Evolutionary conservation across 2,797 vertebrate species (phyloP).

Genomic region (Oophaga sylvatica): DNA sequence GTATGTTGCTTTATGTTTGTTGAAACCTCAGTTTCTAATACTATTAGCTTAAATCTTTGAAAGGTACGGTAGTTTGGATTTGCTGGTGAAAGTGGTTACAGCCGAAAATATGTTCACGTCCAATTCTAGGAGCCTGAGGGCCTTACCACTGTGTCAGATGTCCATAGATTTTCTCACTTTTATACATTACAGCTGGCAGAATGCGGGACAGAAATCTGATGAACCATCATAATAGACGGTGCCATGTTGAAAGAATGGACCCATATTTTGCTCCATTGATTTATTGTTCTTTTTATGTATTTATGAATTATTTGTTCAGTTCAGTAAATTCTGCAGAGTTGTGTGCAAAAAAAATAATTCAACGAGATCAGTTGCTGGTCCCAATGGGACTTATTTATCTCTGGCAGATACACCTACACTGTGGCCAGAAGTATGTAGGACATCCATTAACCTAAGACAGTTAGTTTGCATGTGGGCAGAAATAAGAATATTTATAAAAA

Average conservation of each 20-base stretch:
- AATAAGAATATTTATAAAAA: background rate
- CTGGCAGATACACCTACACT: background rate
- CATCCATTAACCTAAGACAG: slow-evolving; percentile 31
- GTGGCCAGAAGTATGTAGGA: background rate
- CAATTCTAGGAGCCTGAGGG: background rate
- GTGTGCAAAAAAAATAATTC: background rate
- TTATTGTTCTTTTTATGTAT: slow-evolving; percentile 21
- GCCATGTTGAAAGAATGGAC: background rate
- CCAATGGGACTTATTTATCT: slow-evolving; percentile 21
- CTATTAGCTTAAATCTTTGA: background rate
- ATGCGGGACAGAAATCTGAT: background rate
- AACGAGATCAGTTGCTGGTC: background rate
- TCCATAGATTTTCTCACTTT: background rate
- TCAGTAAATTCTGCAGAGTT: background rate
- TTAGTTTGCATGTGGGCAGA: background rate
- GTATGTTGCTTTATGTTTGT: too few species aligned
- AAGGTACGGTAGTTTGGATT: background rate
- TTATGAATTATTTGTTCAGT: slow-evolving; percentile 5
- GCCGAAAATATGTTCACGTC: too few species aligned
- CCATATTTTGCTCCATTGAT: slow-evolving; percentile 13
- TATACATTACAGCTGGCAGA: background rate
- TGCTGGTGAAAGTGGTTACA: background rate
- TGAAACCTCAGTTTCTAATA: too few species aligned
- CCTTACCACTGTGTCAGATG: background rate
- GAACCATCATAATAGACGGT: background rate